phyloP scores from a whole-genome alignment of 2,888 invertebrate genomes.

The Cataglyphis altisquamis region DNA sequence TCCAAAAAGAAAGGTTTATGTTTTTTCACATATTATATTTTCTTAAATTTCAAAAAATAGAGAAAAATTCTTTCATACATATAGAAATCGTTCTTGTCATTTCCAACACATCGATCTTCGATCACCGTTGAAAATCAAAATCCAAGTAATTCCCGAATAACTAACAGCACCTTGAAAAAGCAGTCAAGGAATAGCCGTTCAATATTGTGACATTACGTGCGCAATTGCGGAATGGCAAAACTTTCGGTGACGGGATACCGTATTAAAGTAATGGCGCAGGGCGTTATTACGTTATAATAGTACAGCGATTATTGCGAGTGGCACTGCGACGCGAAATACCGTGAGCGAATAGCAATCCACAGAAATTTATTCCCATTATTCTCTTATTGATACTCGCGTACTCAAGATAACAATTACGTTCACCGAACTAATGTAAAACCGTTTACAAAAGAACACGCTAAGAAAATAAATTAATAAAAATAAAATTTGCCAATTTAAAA shows the following conservation, averaged over 20 bases:
- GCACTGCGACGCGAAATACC: not conserved
- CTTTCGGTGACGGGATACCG: conserved; percentile 33
- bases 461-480: not conserved
- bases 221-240: conserved; percentile 32
- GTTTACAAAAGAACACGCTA: not conserved
- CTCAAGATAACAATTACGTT: conserved; percentile 40
- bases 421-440: conserved; percentile 8
- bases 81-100: not conserved
- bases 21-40: not conserved
- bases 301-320: conserved; percentile 30
- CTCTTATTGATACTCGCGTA: conserved; percentile 4
- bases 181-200: conserved; percentile 34
- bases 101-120: conserved; percentile 7
- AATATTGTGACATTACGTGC: conserved; percentile 43
- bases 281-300: conserved; percentile 49
- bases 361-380: conserved; percentile 67
- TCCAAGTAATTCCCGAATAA: conserved; percentile 13
- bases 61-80: conserved; percentile 13
- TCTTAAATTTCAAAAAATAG: not conserved
- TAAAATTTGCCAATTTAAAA: not conserved
- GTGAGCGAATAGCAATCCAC: conserved; percentile 12
- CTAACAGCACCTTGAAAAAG: conserved; percentile 14
- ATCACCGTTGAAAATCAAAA: conserved; percentile 20
- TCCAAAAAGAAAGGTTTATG: not conserved
- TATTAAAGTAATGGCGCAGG: conserved; percentile 41